Percentiles rank a stretch among this genome's conserved stretches.
These are phyloP conservation scores for Acrocephalus arundinaceus DNA, from an alignment of 2,113 vertebrate species.

Conservation along the genomic window DNA sequence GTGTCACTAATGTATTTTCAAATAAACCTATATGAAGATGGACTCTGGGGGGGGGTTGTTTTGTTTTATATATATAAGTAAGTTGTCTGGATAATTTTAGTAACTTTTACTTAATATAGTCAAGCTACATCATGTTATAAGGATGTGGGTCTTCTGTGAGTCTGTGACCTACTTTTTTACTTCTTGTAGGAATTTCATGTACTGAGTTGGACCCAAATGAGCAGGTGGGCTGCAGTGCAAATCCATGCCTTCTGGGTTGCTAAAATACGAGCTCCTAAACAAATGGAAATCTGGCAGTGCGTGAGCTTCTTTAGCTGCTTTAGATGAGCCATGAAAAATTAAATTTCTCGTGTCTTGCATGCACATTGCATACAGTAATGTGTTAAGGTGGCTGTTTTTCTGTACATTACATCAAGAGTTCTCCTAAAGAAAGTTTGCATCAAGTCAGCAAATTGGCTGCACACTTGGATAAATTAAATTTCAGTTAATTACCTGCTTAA, in stretches of 20 bases:
- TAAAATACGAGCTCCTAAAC: background rate
- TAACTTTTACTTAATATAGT: background rate
- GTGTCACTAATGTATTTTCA: background rate
- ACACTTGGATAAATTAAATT: background rate
- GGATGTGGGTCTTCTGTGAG: background rate
- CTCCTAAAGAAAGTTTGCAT: background rate
- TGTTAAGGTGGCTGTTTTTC: background rate
- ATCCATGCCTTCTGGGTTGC: background rate
- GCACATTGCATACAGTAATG: background rate
- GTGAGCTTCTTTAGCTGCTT: background rate
- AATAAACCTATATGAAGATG: background rate
- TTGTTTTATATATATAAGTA: background rate
- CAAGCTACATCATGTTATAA: background rate
- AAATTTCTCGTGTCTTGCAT: background rate
- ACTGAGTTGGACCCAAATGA: background rate
- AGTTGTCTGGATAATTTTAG: background rate
- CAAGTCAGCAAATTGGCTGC: background rate
- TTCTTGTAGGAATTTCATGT: background rate
- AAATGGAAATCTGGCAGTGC: background rate
- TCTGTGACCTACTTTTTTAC: background rate
- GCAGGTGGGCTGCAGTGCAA: background rate
- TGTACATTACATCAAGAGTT: background rate
- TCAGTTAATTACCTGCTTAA: constrained; percentile 8
- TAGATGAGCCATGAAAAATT: background rate
- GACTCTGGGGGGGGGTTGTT: background rate